phyloP scores from a whole-genome alignment of 2,113 vertebrate species.

The Gobio gobio region DNA sequence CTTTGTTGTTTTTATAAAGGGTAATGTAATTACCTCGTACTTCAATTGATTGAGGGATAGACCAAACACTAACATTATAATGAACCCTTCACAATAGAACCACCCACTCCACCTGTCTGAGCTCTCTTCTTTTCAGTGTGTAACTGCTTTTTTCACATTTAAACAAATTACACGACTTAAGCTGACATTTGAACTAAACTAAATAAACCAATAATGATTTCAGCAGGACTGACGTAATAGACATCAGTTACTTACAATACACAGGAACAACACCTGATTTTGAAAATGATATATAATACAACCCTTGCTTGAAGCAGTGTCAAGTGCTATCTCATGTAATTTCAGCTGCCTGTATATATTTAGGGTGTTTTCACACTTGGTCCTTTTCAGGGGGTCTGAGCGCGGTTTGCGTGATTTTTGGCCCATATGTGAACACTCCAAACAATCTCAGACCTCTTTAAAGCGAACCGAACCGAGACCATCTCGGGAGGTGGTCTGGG shows the following conservation, averaged over 20 bases:
- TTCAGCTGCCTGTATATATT: no score
- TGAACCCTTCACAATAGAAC: constrained; percentile 1
- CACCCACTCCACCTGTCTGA: constrained; percentile 12
- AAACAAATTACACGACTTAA: neutral
- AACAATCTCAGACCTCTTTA: no score
- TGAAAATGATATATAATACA: neutral
- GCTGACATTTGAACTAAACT: neutral
- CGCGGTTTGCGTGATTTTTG: no score
- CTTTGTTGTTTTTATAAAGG: constrained; percentile 54
- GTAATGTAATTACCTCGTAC: constrained; percentile 57
- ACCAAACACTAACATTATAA: neutral
- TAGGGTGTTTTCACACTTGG: no score
- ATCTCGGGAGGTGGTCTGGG: no score
- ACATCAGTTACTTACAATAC: neutral
- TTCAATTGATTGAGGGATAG: constrained; percentile 26
- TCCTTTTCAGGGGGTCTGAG: no score
- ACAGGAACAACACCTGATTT: neutral
- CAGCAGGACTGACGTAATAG: neutral
- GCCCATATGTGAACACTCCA: no score
- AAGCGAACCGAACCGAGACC: no score
- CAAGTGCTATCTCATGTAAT: neutral
- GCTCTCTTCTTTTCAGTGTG: neutral
- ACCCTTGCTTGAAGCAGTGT: neutral
- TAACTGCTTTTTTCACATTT: neutral
- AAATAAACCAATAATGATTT: neutral